Conservation (phyloP, 2,797 vertebrate species). For the Myripristis jacobus region DNA sequence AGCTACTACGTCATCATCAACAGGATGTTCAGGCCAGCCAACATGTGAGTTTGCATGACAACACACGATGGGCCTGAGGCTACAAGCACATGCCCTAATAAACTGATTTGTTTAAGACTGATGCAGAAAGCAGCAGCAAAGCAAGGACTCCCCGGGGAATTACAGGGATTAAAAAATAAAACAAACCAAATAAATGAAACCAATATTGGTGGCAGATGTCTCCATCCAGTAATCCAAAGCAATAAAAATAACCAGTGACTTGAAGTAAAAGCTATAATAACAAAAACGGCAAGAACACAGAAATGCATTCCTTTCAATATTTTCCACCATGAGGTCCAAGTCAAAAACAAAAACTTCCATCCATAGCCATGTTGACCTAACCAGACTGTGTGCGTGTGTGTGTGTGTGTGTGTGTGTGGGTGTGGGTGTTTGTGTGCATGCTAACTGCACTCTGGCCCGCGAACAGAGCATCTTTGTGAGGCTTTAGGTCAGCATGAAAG, state of each 20-base stretch:
- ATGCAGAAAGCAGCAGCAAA: conserved; percentile 39
- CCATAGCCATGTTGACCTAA: background rate
- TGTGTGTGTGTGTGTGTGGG: background rate
- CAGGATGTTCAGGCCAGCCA: conserved; percentile 38
- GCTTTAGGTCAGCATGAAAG: conserved; percentile 37
- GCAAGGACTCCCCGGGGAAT: conserved; percentile 25
- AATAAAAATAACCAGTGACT: conserved; percentile 30
- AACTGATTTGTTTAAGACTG: conserved; percentile 59
- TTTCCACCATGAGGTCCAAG: conserved; percentile 26
- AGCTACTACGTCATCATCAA: conserved; percentile 31
- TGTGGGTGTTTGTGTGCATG: background rate
- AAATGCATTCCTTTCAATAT: conserved; percentile 7
- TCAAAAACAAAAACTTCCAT: conserved; percentile 26
- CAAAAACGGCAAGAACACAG: conserved; percentile 8
- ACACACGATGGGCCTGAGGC: conserved; percentile 62
- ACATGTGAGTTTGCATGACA: conserved; percentile 64
- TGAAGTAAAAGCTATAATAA: conserved; percentile 32
- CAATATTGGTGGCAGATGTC: conserved; percentile 19
- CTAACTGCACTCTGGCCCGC: conserved; percentile 23
- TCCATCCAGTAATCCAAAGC: conserved; percentile 8
- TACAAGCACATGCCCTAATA: conserved; percentile 69
- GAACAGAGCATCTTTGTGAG: conserved; percentile 71
- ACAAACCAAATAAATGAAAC: background rate
- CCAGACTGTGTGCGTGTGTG: conserved; percentile 4
- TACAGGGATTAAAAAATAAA: conserved; percentile 24